Percentiles rank a stretch among this genome's conserved stretches.
Conservation (phyloP, 2,113 vertebrate species). For the Aphyosemion australe region DNA sequence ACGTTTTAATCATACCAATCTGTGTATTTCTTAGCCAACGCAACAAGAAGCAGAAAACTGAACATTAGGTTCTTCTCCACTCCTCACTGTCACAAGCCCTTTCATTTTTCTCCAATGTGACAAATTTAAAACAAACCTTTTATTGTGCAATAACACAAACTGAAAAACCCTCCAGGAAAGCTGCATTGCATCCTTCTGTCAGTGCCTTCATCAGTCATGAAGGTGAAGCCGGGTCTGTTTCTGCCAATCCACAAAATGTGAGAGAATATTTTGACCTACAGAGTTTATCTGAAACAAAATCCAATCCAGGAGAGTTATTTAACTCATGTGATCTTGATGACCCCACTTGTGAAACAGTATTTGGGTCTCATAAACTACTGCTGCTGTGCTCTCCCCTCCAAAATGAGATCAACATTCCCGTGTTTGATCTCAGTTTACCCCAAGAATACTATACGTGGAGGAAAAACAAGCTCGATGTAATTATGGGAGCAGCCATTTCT, state of each 20-base stretch:
- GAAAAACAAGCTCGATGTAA: slow-evolving; percentile 50
- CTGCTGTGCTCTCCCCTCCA: slow-evolving; percentile 25
- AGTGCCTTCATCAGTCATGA: too few species aligned
- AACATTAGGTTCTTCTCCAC: neutral
- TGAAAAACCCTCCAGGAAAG: neutral
- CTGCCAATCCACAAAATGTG: too few species aligned
- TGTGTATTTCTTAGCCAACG: neutral
- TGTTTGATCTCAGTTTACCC: slow-evolving; percentile 66
- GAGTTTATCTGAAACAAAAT: too few species aligned
- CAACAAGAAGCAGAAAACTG: neutral
- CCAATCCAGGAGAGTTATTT: neutral
- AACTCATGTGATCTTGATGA: slow-evolving; percentile 11
- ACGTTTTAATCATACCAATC: neutral
- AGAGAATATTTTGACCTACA: too few species aligned
- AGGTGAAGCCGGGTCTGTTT: too few species aligned
- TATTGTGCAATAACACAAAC: neutral
- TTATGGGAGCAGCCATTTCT: slow-evolving; percentile 70
- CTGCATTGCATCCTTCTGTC: too few species aligned
- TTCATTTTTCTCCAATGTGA: neutral
- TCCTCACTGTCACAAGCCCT: neutral
- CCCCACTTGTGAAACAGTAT: slow-evolving; percentile 21
- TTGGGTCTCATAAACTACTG: slow-evolving; percentile 41
- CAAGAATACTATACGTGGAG: slow-evolving; percentile 44
- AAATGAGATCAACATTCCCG: slow-evolving; percentile 61
- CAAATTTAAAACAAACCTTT: too few species aligned